Percentiles rank a stretch among this genome's conserved stretches.
These are phyloP conservation scores for Halichoerus grypus DNA, from an alignment of 2,113 vertebrate genomes.

Conservation along the genomic window DNA sequence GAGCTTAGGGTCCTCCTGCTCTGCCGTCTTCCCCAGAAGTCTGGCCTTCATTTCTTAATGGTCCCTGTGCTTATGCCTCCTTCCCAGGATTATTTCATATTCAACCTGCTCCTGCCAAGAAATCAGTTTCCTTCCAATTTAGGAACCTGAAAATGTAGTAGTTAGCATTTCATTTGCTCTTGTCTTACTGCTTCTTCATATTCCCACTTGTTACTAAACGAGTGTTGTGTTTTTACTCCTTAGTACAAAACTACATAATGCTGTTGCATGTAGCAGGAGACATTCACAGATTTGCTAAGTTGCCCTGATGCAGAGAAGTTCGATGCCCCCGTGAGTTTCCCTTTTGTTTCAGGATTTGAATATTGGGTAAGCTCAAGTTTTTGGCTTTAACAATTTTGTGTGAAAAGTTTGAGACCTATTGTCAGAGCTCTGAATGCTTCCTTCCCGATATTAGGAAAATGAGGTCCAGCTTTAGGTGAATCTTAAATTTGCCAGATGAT, in stretches of 20 bases:
- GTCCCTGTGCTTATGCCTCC: too few relatives aligned
- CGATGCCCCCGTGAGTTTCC: neutral
- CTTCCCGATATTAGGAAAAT: neutral
- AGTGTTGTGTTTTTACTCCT: accelerated
- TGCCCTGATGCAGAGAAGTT: accelerated
- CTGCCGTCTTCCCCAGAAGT: neutral
- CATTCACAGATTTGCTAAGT: neutral
- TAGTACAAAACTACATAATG: accelerated
- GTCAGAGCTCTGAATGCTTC: neutral
- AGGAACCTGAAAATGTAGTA: neutral
- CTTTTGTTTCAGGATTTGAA: conserved; percentile 40
- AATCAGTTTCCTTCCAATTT: neutral
- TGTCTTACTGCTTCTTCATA: neutral
- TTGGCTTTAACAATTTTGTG: neutral
- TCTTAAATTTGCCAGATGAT: neutral
- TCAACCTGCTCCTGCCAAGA: neutral
- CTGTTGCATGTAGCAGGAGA: accelerated
- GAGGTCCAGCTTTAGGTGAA: too few relatives aligned
- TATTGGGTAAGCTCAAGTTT: conserved; percentile 12
- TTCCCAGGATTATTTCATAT: neutral
- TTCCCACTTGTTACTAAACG: neutral
- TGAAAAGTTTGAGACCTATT: neutral
- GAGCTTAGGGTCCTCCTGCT: neutral
- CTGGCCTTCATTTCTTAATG: neutral
- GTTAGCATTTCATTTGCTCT: neutral